Evolutionary conservation across 1,140 invertebrate species (phyloP), one percentile per base, ranked within the genome.

Genomic region (Drosophila paulistorum): DNA sequence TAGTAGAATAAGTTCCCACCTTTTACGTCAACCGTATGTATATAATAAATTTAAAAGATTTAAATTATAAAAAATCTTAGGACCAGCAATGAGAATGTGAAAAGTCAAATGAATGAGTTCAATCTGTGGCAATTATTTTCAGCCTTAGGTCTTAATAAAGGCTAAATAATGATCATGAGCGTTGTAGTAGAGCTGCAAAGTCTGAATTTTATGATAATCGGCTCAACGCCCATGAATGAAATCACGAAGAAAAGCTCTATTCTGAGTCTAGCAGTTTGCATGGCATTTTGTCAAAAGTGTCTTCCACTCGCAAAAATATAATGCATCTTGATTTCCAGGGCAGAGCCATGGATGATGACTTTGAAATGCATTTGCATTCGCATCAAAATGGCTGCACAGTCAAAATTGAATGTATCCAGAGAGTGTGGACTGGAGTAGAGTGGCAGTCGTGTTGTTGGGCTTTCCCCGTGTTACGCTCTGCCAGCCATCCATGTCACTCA

Each of bases 281-380:
- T 87, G 79, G 30, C 82, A 86, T 81, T 85, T 79, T 70, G 78
- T 58, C 68, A 68, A 58, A 62, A 58, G 55, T 63, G 41, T 17
- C 39, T 4, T 39, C 26, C 68, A 35, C 0, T 11, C 3, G 37
- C n/a, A 39, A 3, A 17, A 20, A 17, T 17, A 14, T 5, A 48
- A 33, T 20, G 62, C 62, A 62, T 71, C 65, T 78, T 79, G 60
- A 68, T 61, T 65, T 64, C 39, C 14, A 42, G 41, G 30, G 26
- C 65, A 17, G 9, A 23, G n/a, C n/a, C 45, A 51, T 20, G 45
- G 68, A 66, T 71, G 71, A 71, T 65, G 70, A 77, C 77, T 77
- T 77, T 71, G 61, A 76, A 74, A 71, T 89, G 80, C 77, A 89
- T 90, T 90, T 89, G 80, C 77, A 89, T 90, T 90, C 84, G 84